Evolutionary conservation across 2,888 invertebrate genomes (phyloP), one percentile per base, ranked within the genome.

Genomic region (Neoaliturus tenellus): DNA sequence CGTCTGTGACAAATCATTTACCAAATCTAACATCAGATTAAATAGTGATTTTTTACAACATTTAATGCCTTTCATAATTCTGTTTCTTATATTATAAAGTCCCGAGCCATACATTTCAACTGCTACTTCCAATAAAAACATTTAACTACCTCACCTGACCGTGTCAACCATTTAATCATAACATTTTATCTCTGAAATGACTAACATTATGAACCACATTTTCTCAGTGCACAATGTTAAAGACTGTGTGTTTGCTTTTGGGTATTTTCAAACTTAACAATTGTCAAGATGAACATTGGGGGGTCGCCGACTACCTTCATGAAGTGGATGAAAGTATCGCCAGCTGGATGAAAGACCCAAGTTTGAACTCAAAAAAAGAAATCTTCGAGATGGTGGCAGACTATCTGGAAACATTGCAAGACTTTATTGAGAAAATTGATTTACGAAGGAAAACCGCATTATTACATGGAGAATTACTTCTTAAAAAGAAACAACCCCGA

Each of bases 361-460:
- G n/a, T 14, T 25, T 48, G 1, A 41, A 69, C 28, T 48, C 44
- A 14, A 81, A 81, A 48, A 69, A 69, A 23, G 48, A 81, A n/a
- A 33, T 81, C 17, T 81, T 81, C 33, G 81, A 81, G 28, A 51
- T 69, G 31, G 31, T 81, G 3, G 69, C n/a, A 31, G 81, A 81
- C 33, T 81, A 81, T 28, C 33, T 81, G 17, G 81, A 81, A 25
- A 81, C 81, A 4, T 25, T 81, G 25, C 81, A 81, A 33, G 81
- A 81, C 62, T 62, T 69, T 25, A 81, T 81, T 12, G 81, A 81
- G 20, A 81, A 81, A 33, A 81, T 81, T n/a, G 35, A 48, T 28
- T 20, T 81, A 41, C 41, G 62, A 17, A 44, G 81, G 33, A 41
- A 69, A 28, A 81, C 81, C 0, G 81, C 81, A n/a, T 33, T 81